Evolutionary conservation across 1,140 invertebrate genomes (phyloP), one percentile per base, ranked within the genome.

Genomic region (Drosophila arawakana): DNA sequence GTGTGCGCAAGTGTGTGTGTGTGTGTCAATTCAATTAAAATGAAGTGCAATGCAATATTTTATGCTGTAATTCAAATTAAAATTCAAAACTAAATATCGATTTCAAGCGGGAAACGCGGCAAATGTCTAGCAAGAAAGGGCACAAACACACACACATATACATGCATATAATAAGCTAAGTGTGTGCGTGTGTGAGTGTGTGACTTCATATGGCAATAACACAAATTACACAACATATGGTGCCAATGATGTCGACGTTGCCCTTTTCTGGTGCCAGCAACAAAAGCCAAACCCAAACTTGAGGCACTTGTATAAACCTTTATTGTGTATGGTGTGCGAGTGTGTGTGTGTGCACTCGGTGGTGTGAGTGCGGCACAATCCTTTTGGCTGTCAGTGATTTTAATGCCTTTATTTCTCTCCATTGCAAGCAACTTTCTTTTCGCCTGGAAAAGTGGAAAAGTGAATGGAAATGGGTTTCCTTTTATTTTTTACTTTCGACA

Each of bases 161-260:
- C 13, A 34, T 35, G 62, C 18, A 54, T 35, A 54, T 43, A 47
- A 55, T 65, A 9, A 39, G 41, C 3, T 13, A 13, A 13, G 41
- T 43, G 35, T 34, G 18, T 55, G 62, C 39, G 63, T 73, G 39
- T 43, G 10, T 47, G 44, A 65, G 37, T 73, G 71, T 57, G 68
- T 49, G 61, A 84, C 80, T 80, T 84, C 80, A 86, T 79, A 72
- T 79, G 79, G 84, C 89, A 91, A 91, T 91, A 91, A 91, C 89
- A 91, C 89, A 91, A 91, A 91, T 91, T 91, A 91, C 90, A 82
- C 89, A 91, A 77, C 89, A 91, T 91, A 91, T 91, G 89, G 90
- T 91, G 81, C 90, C 90, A 91, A 91, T 91, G 90, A 91, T 89
- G 81, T 80, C 67, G 74, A 57, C 61, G 70, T 83, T 88, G 81